Percentiles rank a stretch among this genome's conserved stretches.
These are phyloP conservation scores for Mesocricetus auratus DNA, from an alignment of 2,113 vertebrate species.

Conservation along the genomic window DNA sequence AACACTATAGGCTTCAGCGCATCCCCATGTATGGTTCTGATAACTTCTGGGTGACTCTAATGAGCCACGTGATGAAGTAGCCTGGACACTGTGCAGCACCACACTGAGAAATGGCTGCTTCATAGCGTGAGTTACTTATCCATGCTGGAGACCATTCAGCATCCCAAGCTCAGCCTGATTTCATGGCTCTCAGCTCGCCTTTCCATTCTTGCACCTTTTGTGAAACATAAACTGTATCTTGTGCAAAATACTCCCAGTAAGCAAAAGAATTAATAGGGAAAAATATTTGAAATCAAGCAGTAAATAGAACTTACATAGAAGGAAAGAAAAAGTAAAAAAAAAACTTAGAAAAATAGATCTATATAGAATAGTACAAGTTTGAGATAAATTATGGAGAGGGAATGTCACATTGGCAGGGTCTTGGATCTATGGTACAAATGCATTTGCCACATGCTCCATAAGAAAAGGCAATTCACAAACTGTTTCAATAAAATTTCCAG, in stretches of 20 bases:
- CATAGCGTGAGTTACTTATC: not conserved
- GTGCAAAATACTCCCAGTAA: not conserved
- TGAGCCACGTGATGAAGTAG: not conserved
- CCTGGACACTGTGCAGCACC: not conserved
- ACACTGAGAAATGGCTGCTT: not conserved
- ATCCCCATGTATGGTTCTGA: not conserved
- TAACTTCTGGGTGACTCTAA: not conserved
- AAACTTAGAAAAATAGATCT: not conserved
- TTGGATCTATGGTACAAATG: not conserved
- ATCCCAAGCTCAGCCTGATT: not conserved
- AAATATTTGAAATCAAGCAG: not conserved
- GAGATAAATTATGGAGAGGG: not conserved
- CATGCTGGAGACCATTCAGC: not conserved
- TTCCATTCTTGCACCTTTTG: not conserved
- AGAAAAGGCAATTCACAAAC: slow-evolving; percentile 60
- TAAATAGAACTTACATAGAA: not conserved
- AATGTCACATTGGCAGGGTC: not conserved
- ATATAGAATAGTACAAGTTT: not conserved
- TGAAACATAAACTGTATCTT: not conserved
- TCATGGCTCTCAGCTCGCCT: not conserved
- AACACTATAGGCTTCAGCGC: not conserved
- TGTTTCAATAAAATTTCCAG: slow-evolving; percentile 67
- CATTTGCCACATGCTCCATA: slow-evolving; percentile 33
- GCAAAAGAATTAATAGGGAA: not conserved
- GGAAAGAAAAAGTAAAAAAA: slow-evolving; percentile 1